Conservation (phyloP, 2,113 vertebrate species). For the Manacus vitellinus region DNA sequence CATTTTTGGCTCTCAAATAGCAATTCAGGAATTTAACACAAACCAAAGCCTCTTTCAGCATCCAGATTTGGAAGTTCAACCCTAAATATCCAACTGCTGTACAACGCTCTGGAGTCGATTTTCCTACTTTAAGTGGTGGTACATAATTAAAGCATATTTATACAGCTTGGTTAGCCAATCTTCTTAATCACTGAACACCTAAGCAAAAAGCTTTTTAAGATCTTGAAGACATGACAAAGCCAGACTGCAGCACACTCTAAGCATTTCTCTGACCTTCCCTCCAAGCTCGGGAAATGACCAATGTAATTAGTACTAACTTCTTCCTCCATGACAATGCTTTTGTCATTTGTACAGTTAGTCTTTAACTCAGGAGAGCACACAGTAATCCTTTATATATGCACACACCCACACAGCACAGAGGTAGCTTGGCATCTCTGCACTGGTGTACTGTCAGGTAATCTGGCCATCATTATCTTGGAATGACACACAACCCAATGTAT, state of each 20-base stretch:
- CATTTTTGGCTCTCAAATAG: neutral
- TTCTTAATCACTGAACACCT: neutral
- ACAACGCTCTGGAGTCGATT: neutral
- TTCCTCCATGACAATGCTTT: neutral
- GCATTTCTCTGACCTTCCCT: neutral
- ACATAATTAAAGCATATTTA: neutral
- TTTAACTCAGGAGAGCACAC: neutral
- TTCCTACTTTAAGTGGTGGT: neutral
- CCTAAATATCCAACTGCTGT: neutral
- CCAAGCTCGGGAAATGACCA: rapidly evolving
- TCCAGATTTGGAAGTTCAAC: neutral
- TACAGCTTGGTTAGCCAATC: neutral
- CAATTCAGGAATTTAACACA: neutral
- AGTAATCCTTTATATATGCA: neutral
- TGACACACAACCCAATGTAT: rapidly evolving
- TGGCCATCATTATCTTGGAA: neutral
- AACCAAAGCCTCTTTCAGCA: neutral
- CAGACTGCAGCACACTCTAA: neutral
- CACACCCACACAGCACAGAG: neutral
- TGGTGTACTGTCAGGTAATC: neutral
- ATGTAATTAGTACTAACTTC: neutral
- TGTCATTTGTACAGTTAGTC: neutral
- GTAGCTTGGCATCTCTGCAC: neutral
- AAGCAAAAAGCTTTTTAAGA: neutral
- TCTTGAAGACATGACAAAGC: neutral